Conservation (phyloP, 2,888 invertebrate species). For the Morpho achilles region DNA sequence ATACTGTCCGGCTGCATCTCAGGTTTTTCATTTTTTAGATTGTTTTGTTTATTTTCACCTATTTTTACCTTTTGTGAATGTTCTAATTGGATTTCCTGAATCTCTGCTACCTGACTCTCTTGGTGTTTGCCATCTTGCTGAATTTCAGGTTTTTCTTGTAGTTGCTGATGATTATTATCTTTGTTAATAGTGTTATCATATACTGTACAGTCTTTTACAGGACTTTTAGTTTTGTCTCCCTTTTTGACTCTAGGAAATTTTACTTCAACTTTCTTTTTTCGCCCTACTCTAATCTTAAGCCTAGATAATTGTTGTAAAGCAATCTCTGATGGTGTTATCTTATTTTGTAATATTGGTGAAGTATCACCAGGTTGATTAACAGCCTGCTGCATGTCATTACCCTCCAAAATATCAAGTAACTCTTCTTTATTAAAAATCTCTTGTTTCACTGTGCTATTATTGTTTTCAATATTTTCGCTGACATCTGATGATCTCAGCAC, state of each 20-base stretch:
- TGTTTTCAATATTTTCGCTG: constrained; percentile 55
- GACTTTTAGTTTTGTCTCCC: constrained; percentile 26
- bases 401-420: constrained; percentile 65
- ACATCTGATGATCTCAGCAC: constrained; percentile 57
- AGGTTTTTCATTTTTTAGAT: not conserved
- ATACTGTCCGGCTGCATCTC: constrained; percentile 37
- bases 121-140: constrained; percentile 25
- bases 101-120: constrained; percentile 20
- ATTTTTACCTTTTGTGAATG: too few species aligned
- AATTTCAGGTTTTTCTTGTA: constrained; percentile 6
- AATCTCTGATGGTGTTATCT: constrained; percentile 49
- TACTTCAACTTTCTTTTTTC: constrained; percentile 16
- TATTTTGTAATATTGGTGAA: constrained; percentile 13
- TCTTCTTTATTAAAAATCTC: constrained; percentile 73
- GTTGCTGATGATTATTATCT: constrained; percentile 28
- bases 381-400: constrained; percentile 51
- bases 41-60: too few species aligned
- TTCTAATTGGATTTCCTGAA: too few species aligned
- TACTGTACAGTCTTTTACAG: constrained; percentile 27
- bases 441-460: constrained; percentile 51
- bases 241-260: constrained; percentile 27
- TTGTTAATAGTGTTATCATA: constrained; percentile 30
- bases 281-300: constrained; percentile 28
- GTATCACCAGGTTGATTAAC: constrained; percentile 25
- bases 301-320: constrained; percentile 61